Base-by-base conservation (phyloP, 2,113 vertebrate genomes). In the Thalassoma bifasciatum region DNA sequence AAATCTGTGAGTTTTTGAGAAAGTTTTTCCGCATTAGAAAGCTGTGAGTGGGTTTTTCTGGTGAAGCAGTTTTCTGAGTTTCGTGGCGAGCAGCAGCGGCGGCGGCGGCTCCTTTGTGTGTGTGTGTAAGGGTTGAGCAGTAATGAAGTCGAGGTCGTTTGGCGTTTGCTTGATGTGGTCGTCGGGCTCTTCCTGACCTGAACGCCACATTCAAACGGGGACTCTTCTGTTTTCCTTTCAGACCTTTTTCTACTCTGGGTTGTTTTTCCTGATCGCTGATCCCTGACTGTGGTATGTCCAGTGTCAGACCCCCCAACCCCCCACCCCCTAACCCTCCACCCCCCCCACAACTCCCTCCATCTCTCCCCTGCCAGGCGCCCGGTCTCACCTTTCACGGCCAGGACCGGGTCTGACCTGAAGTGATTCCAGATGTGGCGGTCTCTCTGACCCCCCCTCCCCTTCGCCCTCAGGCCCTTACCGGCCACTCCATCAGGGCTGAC, bases 401-500 rank as follows among this genome's bases (percentile, higher is more conserved):
- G 84, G 79, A 82, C 86, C 85, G 47, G 80, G 79, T 36, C 68
- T 90, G 92, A 93, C 92, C 93, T 86, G 88, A 93, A 95, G 91
- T 94, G 92, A 89, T 94, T 94, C 93, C 93, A 95, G 93, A 95
- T 94, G 94, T 94, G 90, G 75, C 79, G 84, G 90, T 88, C 71
- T 75, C 75, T 90, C 54, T 86, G 82, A 89, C 85, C 90, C 40
- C 50, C 49, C 47, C 58, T 14, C 53, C 58, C 49, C 53, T 81
- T 70, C 22, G 53, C 88, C 89, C 85, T 82, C 71, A 72, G 91
- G 88, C 80, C 81, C 64, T 17, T 68, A 54, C 54, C 68, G 86
- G 90, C 92, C 87, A 91, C 91, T 94, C 91, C 89, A 92, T 93
- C 93, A 94, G 92, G 85, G 47, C 86, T 93, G 93, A 92, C 92